Evolutionary conservation across 2,797 vertebrate species (phyloP), one percentile per base, ranked within the genome.

Genomic region (Hippocampus kuda): DNA sequence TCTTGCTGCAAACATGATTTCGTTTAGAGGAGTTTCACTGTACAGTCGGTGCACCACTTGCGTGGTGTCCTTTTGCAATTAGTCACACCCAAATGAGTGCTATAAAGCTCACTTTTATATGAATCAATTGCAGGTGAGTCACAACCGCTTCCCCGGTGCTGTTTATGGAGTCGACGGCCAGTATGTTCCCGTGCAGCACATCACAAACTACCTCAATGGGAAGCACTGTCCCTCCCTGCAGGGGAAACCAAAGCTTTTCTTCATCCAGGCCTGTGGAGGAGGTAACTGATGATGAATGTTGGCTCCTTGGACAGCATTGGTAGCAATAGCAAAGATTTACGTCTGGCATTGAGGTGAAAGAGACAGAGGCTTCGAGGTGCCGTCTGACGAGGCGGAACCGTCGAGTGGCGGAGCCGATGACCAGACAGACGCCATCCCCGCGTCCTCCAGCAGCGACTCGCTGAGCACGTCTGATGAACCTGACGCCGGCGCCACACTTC

Each of bases 211-310:
- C 84, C 93, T 98, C 74, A 93, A 93, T 0, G 97, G 97, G 66
- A 84, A 84, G 67, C 56, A 90, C 69, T 95, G 95, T 83, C 93
- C 90, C 0, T 92, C 92, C 22, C 71, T 99, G 74, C 89, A 95
- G 77, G 92, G 95, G 79, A 99, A 99, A 81, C 97, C 97, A 61
- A 99, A 99, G 74, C 87, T 99, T 6, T 98, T 99, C 85, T 96
- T 99, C 83, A 95, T 99, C 86, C 97, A 99, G 86, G 97, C 97
- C 68, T 99, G 97, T 60, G 95, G 94, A 27, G 97, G 97, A 90
- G 95, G 97, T 95, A 89, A 82, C 66, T 6, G 64, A 66, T 48
- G 38, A 1, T 7, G 18, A 54, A 12, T 4, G 20, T n/a, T 53
- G 20, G 10, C 51, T 9, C 8, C 12, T 10, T 46, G n/a, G 12